phyloP scores from a whole-genome alignment of 30 jellyfish, hydroid and myxozoan genomes.

The Hydra vulgaris region DNA sequence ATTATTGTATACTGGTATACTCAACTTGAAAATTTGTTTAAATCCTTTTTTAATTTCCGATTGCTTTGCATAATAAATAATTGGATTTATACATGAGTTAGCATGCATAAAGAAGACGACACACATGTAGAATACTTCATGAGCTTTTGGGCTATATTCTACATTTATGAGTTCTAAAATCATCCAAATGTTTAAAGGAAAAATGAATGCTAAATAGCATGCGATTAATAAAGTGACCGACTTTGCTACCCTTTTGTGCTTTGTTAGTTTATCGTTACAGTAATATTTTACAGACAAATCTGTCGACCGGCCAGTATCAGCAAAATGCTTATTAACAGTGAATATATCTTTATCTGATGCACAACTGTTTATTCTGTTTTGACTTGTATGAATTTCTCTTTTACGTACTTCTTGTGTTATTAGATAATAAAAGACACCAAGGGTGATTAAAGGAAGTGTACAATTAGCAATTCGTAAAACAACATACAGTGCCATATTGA shows the following conservation, averaged over 20 bases:
- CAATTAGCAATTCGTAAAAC: background rate
- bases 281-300: background rate
- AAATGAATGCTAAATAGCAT: constrained; percentile 8
- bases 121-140: constrained; percentile 1
- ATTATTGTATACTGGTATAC: too few species aligned
- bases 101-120: background rate
- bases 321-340: too few species aligned
- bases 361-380: too few species aligned
- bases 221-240: constrained; percentile 10
- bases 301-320: too few species aligned
- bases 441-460: constrained; percentile 9
- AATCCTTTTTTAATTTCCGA: background rate
- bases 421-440: constrained; percentile 1
- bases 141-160: background rate
- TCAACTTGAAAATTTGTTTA: too few species aligned
- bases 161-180: background rate
- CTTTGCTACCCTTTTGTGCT: constrained; percentile 6
- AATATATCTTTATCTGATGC: too few species aligned
- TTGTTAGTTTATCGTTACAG: background rate
- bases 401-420: constrained; percentile 12
- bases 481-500: background rate
- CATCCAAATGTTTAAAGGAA: constrained; percentile 14
- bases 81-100: constrained; percentile 65
- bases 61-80: constrained; percentile 38
- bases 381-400: background rate